Base-by-base conservation (phyloP, 2,888 invertebrate genomes). In the Ennomos fuscantarius region DNA sequence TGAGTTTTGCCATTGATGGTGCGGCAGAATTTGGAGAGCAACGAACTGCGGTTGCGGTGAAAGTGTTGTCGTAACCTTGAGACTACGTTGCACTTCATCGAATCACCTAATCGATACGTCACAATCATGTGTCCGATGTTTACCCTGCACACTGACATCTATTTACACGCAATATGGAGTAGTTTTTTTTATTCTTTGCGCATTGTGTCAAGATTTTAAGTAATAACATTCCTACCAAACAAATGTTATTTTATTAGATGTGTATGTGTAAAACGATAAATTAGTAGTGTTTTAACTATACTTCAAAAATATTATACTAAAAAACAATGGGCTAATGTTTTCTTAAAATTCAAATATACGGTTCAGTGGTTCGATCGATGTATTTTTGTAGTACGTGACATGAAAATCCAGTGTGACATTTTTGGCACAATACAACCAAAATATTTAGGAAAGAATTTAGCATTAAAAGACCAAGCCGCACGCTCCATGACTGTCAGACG, bases 41-140 rank as follows among this genome's bases (percentile, higher is more conserved):
- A 87, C 84, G 92, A 91, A 89, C 92, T 90, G 79, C 74, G 72
- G 54, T 15, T 53, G 48, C 78, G 80, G 91, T 78, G 91, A 91
- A 91, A 91, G 91, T 91, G 86, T 85, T 90, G 81, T 84, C 79
- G 88, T 90, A 92, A 92, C 92, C 92, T 92, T 92, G 92, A 89
- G 89, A 82, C 80, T 74, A 74, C 77, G 78, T 71, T 74, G 78
- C 74, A 83, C 79, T 81, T 81, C 79, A 81, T 80, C 81, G 82
- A 76, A 85, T 84, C 86, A 81, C 74, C 83, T 84, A 86, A 87
- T 87, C 82, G 79, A 87, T 82, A 83, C 87, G 85, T 86, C 85
- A 87, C 79, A 72, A 73, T 55, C 49, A 72, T 70, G 64, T 70
- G 63, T 69, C 65, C 69, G 65, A 70, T 63, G 66, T 68, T 57